These are phyloP conservation scores for Calephelis perditalis DNA, from an alignment of 2,888 invertebrate species.

Conservation along the genomic window DNA sequence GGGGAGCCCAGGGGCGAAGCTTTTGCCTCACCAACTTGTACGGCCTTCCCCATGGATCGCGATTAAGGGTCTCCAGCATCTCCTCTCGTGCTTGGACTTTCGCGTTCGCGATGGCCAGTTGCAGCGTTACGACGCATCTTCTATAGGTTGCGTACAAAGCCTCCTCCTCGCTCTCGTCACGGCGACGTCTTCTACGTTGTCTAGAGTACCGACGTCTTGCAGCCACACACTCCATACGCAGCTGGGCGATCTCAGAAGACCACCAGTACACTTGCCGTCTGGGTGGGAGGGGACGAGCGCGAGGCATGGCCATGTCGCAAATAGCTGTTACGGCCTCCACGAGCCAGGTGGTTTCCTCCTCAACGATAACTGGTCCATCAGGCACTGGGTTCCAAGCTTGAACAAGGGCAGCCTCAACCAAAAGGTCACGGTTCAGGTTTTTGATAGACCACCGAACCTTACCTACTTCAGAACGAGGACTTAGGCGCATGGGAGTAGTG, in stretches of 20 bases:
- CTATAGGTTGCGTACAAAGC: too few species aligned
- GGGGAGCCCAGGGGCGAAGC: too few species aligned
- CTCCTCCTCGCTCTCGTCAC: not conserved
- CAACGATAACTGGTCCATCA: not conserved
- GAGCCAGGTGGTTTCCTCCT: not conserved
- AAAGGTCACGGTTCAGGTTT: not conserved
- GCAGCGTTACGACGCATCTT: too few species aligned
- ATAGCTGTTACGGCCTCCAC: not conserved
- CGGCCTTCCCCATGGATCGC: conserved; percentile 21
- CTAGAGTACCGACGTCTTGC: not conserved
- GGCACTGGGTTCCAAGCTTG: not conserved
- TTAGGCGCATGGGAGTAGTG: not conserved
- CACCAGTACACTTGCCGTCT: too few species aligned
- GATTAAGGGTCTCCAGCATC: not conserved
- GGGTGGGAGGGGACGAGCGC: too few species aligned
- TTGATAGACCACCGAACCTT: too few species aligned
- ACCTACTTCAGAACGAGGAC: not conserved
- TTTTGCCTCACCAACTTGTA: not conserved
- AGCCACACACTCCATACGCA: not conserved
- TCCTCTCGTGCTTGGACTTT: too few species aligned
- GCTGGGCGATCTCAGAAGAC: not conserved
- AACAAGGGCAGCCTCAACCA: not conserved
- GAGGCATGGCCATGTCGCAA: too few species aligned
- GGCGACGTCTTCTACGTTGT: not conserved
- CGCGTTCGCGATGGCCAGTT: too few species aligned